phyloP scores from a whole-genome alignment of 2,113 vertebrate species.

The Conger conger region DNA sequence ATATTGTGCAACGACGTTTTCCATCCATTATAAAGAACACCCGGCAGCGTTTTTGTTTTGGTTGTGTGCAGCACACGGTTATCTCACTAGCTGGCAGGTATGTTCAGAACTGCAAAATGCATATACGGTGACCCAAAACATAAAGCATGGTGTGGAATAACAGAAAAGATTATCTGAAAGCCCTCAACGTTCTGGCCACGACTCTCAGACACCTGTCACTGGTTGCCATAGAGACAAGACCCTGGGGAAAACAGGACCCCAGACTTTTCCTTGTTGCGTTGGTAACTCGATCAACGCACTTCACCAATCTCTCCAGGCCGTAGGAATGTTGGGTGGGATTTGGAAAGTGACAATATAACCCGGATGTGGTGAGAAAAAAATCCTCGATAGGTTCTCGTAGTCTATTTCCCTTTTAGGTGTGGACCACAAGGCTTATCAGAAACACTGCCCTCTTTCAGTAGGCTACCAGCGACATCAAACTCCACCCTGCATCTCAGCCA shows the following conservation, averaged over 20 bases:
- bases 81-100: not conserved
- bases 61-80: not conserved
- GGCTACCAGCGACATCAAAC: constrained; percentile 8
- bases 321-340: not conserved
- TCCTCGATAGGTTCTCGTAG: not conserved
- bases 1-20: not conserved
- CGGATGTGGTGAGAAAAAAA: not conserved
- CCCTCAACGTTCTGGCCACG: too few species aligned
- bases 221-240: constrained; percentile 4
- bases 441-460: constrained; percentile 9
- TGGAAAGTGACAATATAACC: not conserved
- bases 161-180: too few species aligned
- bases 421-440: constrained; percentile 30
- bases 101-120: too few species aligned
- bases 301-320: not conserved
- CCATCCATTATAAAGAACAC: not conserved
- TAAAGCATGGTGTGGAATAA: not conserved
- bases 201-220: not conserved
- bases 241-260: not conserved
- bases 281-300: not conserved
- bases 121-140: too few species aligned
- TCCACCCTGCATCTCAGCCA: constrained; percentile 14
- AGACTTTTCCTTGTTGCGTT: not conserved
- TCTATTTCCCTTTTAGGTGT: constrained; percentile 36
- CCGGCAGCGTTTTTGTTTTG: not conserved